These are phyloP conservation scores for Callimorpha dominula DNA, from an alignment of 2,888 invertebrate species.

Conservation along the genomic window DNA sequence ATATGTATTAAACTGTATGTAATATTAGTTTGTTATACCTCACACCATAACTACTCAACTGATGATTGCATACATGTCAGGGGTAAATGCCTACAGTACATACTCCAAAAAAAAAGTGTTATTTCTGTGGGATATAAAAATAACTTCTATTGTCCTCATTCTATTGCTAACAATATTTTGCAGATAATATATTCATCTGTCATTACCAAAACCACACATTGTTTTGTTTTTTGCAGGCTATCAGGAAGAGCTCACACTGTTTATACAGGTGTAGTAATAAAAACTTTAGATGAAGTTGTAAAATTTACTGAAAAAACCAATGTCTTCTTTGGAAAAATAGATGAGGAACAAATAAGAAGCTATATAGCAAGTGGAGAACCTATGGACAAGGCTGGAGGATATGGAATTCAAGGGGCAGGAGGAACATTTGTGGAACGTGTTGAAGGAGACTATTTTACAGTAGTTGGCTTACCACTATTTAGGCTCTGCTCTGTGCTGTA, in stretches of 20 bases:
- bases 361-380: constrained; percentile 97
- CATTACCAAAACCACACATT: not conserved
- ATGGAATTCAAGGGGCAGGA: constrained; percentile 95
- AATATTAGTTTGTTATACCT: too few relatives aligned
- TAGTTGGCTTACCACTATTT: constrained; percentile 95
- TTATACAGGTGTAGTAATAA: constrained; percentile 95
- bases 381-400: constrained; percentile 97
- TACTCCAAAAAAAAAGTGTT: too few relatives aligned
- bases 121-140: too few relatives aligned
- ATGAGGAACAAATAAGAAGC: constrained; percentile 90
- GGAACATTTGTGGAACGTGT: constrained; percentile 93
- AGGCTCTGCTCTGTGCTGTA: constrained; percentile 84
- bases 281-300: constrained; percentile 85
- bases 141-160: too few relatives aligned
- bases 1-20: too few relatives aligned
- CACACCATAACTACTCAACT: too few relatives aligned
- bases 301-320: constrained; percentile 94
- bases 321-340: constrained; percentile 93
- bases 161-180: too few relatives aligned
- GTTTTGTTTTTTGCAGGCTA: constrained; percentile 83
- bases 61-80: too few relatives aligned
- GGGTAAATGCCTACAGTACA: too few relatives aligned
- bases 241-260: constrained; percentile 93
- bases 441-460: constrained; percentile 95
- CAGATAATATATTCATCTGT: too few relatives aligned